phyloP scores from a whole-genome alignment of 2,888 invertebrate genomes.

The Aproaerema taeniolella region DNA sequence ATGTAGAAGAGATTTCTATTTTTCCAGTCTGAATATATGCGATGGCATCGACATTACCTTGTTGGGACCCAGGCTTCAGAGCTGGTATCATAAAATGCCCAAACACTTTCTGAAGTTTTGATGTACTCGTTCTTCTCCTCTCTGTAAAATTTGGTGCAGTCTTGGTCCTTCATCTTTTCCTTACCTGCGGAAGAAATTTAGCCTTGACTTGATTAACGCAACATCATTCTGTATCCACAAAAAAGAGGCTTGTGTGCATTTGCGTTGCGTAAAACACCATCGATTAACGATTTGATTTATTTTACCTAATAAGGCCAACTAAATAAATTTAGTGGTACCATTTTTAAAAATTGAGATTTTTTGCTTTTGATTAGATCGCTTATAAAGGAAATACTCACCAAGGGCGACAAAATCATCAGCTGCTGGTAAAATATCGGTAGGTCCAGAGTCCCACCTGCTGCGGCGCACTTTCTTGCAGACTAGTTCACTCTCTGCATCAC shows the following conservation, averaged over 20 bases:
- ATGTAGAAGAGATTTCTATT: no score
- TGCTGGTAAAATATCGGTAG: conserved; percentile 3
- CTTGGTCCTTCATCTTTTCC: conserved; percentile 32
- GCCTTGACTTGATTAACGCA: background rate
- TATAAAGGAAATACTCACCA: no score
- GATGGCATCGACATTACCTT: no score
- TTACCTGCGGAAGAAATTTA: conserved; percentile 27
- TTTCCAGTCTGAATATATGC: no score
- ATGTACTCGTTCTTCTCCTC: conserved; percentile 12
- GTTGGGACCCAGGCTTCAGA: conserved; percentile 37
- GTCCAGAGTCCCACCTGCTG: background rate
- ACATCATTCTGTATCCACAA: no score
- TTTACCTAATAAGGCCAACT: no score
- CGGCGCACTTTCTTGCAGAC: background rate
- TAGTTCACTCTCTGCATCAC: background rate
- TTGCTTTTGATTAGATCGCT: no score
- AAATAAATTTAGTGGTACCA: no score
- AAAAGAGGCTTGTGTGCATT: no score
- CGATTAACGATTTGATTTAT: no score
- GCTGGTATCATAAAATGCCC: conserved; percentile 33
- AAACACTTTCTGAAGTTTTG: conserved; percentile 29
- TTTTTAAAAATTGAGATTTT: no score
- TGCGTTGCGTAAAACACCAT: no score
- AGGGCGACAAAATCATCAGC: background rate
- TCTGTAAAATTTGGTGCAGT: conserved; percentile 33